These are phyloP conservation scores for Acanthurus leucopareius DNA, from an alignment of 2,797 vertebrate genomes.

Conservation along the genomic window DNA sequence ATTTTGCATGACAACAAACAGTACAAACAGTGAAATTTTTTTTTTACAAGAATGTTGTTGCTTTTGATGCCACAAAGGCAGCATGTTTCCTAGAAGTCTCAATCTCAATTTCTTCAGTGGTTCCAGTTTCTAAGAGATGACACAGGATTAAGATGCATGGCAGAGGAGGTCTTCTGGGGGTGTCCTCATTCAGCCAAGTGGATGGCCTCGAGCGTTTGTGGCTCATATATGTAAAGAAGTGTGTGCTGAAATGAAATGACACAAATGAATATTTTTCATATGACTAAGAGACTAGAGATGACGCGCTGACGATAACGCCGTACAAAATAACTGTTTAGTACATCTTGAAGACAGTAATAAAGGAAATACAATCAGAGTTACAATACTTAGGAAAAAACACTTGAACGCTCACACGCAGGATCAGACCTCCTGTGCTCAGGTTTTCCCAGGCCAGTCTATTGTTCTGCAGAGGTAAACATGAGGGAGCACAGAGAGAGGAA, in stretches of 20 bases:
- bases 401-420: not conserved
- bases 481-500: constrained; percentile 59
- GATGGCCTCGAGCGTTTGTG: not conserved
- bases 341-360: constrained; percentile 1
- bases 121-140: not conserved
- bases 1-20: not conserved
- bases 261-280: not conserved
- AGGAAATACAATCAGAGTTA: constrained; percentile 40
- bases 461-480: constrained; percentile 79
- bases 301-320: too few relatives aligned
- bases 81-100: not conserved
- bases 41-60: not conserved
- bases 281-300: not conserved
- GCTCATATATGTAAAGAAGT: not conserved
- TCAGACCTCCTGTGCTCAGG: constrained; percentile 44
- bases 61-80: not conserved
- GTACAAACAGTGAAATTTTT: not conserved
- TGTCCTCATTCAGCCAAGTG: not conserved
- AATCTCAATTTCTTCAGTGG: not conserved
- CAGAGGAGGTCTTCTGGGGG: not conserved
- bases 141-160: not conserved
- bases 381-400: constrained; percentile 24
- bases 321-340: constrained; percentile 7
- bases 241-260: not conserved
- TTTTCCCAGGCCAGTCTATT: constrained; percentile 73